A percentile compares a stretch with the other conserved stretches of the same genome.
phyloP scores from a whole-genome alignment of 2,888 invertebrate genomes.

The Cactoblastis cactorum region DNA sequence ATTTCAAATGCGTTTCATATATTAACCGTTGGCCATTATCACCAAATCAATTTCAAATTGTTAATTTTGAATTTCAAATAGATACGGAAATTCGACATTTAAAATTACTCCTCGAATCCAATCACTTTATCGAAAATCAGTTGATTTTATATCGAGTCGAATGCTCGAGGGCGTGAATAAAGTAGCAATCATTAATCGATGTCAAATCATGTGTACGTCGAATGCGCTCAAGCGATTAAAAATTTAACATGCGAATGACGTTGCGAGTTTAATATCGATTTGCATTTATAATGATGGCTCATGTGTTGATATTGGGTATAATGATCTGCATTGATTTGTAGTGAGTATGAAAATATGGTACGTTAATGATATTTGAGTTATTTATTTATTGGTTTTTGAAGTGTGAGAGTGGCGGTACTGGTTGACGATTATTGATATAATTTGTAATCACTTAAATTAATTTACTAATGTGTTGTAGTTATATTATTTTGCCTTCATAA shows the following conservation, averaged over 20 bases:
- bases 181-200: conserved; percentile 13
- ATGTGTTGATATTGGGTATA: conserved; percentile 2
- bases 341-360: not conserved
- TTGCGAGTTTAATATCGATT: conserved; percentile 14
- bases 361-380: too few relatives aligned
- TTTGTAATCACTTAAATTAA: too few relatives aligned
- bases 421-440: too few relatives aligned
- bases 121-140: conserved; percentile 1
- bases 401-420: too few relatives aligned
- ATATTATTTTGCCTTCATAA: too few relatives aligned
- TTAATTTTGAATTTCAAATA: too few relatives aligned
- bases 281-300: conserved; percentile 11
- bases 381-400: not conserved
- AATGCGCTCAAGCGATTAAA: conserved; percentile 10
- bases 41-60: not conserved
- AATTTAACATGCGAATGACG: conserved; percentile 14
- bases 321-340: conserved; percentile 5
- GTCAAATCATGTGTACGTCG: conserved; percentile 9
- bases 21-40: not conserved
- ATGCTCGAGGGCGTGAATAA: conserved; percentile 11
- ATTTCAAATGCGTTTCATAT: not conserved
- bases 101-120: not conserved
- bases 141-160: conserved; percentile 9
- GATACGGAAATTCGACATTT: not conserved
- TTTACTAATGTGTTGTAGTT: too few relatives aligned